A percentile compares a stretch with the other conserved stretches of the same genome.
Evolutionary conservation across 53 echinoderm and acorn worm genomes (phyloP).

Genomic region (Glandiceps talaboti): DNA sequence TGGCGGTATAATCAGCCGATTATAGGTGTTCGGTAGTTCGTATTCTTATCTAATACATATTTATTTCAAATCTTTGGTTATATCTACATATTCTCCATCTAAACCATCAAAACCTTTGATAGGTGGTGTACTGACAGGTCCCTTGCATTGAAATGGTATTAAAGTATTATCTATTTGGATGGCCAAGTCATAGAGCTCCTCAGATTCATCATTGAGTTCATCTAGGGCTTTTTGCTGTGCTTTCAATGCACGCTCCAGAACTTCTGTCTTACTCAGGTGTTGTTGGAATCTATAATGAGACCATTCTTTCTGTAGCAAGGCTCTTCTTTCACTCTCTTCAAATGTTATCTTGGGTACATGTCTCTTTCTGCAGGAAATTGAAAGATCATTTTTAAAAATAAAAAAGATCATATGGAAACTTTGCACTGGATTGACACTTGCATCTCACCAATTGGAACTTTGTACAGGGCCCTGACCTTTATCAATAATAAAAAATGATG

Average conservation of each 20-base stretch:
- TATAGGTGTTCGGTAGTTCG: too few relatives aligned
- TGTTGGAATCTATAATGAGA: conserved; percentile 45
- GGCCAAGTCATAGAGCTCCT: conserved; percentile 79
- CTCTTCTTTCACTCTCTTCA: conserved; percentile 70
- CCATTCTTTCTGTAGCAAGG: conserved; percentile 69
- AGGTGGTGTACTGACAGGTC: conserved; percentile 62
- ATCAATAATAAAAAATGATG: too few relatives aligned
- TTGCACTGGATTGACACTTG: too few relatives aligned
- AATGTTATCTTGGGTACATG: conserved; percentile 26
- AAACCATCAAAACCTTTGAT: conserved; percentile 47
- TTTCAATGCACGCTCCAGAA: conserved; percentile 28
- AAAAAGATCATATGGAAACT: too few relatives aligned
- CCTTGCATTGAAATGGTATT: conserved; percentile 45
- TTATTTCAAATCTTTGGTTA: conserved; percentile 65
- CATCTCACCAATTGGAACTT: too few relatives aligned
- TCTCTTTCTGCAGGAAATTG: too few relatives aligned
- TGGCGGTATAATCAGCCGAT: too few relatives aligned
- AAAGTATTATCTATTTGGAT: conserved; percentile 40
- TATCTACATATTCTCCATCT: conserved; percentile 87
- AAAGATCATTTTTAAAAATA: too few relatives aligned
- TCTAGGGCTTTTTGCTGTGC: conserved; percentile 67
- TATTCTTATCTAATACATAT: too few relatives aligned
- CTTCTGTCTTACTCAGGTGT: conserved; percentile 45
- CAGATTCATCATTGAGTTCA: conserved; percentile 62
- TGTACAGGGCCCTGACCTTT: too few relatives aligned